Evolutionary conservation across 2,113 vertebrate genomes (phyloP).

Genomic region (Panthera leo): DNA sequence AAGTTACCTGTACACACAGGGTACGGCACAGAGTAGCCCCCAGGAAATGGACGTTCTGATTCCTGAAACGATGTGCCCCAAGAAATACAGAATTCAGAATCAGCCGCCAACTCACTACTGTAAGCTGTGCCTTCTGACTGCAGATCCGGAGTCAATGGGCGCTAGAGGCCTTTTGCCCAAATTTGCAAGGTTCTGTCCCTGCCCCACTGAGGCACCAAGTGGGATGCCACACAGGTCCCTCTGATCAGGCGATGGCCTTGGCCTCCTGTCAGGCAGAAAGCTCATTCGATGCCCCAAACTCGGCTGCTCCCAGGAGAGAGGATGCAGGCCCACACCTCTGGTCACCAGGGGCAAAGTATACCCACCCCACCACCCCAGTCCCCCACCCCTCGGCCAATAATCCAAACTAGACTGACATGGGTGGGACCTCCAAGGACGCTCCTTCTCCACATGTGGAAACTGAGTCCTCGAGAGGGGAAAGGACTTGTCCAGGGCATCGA

Average conservation of each 20-base stretch:
- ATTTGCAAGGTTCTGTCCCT: too few relatives aligned
- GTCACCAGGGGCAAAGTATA: not conserved
- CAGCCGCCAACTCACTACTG: too few relatives aligned
- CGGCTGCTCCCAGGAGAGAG: not conserved
- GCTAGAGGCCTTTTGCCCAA: too few relatives aligned
- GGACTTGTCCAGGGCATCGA: too few relatives aligned
- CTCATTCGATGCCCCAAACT: not conserved
- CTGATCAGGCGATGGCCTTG: not conserved
- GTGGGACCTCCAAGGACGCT: too few relatives aligned
- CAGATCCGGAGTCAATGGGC: too few relatives aligned
- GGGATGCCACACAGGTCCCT: not conserved
- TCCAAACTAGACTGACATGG: too few relatives aligned
- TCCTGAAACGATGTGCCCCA: too few relatives aligned
- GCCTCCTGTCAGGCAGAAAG: not conserved
- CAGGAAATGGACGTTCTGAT: too few relatives aligned
- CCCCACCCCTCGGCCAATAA: not conserved
- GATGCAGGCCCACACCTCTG: not conserved
- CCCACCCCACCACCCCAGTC: not conserved
- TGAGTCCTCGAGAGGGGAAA: too few relatives aligned
- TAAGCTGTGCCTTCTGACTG: too few relatives aligned
- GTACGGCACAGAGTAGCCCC: accelerated
- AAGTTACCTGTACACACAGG: not conserved
- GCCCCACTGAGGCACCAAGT: not conserved
- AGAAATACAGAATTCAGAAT: too few relatives aligned
- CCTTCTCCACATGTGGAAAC: not conserved